Evolutionary conservation across 2,113 vertebrate species (phyloP).

Genomic region (Carollia perspicillata): DNA sequence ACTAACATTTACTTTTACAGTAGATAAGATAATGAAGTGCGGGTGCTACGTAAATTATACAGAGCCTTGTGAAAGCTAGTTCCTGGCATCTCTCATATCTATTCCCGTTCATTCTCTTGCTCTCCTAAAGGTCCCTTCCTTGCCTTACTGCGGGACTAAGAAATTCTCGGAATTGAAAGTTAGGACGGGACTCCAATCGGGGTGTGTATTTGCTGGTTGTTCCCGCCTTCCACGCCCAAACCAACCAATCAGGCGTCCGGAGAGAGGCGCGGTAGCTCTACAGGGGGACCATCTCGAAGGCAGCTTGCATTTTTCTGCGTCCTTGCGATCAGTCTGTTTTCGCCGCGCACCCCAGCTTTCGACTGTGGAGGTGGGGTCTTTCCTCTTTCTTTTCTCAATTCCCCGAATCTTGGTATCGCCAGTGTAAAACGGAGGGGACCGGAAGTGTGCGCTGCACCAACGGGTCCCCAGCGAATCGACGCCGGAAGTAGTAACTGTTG

Average conservation of each 20-base stretch:
- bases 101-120: neutral
- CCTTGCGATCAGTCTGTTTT: rapidly evolving
- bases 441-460: slow-evolving; percentile 24
- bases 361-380: neutral
- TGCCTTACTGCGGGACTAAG: neutral
- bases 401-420: rapidly evolving
- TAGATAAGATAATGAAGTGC: neutral
- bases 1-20: neutral
- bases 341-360: neutral
- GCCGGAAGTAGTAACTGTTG: slow-evolving; percentile 56
- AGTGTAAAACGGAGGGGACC: neutral
- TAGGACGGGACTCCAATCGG: neutral
- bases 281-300: too few species aligned
- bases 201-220: neutral
- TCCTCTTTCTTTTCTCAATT: neutral
- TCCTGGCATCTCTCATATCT: neutral
- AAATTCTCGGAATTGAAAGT: neutral
- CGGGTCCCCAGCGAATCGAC: neutral
- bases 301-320: neutral
- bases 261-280: neutral
- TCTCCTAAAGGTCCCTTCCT: neutral
- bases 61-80: neutral
- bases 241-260: slow-evolving; percentile 36
- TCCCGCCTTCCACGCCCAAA: slow-evolving; percentile 4
- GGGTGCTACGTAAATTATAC: neutral